These are phyloP conservation scores for Misgurnus mizolepis DNA, from an alignment of 2,113 vertebrate species.

Conservation along the genomic window DNA sequence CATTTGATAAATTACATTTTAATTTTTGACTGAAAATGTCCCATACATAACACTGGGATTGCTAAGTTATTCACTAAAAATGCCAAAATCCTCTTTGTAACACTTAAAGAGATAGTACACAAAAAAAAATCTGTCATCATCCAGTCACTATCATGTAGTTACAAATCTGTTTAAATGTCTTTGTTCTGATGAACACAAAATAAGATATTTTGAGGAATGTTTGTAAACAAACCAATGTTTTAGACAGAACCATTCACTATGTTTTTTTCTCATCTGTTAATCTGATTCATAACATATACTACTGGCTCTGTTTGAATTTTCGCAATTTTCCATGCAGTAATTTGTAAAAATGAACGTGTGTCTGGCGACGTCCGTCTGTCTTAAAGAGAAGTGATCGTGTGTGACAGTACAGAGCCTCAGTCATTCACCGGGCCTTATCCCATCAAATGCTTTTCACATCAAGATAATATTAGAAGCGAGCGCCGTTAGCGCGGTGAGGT, in stretches of 20 bases:
- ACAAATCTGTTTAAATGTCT: too few relatives aligned
- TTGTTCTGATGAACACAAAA: too few relatives aligned
- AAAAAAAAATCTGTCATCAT: too few relatives aligned
- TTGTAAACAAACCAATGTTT: too few relatives aligned
- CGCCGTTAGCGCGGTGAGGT: background rate
- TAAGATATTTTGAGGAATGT: too few relatives aligned
- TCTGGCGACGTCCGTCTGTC: slow-evolving; percentile 43
- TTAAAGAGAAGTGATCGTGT: slow-evolving; percentile 52
- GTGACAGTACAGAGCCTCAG: slow-evolving; percentile 52
- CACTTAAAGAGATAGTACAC: too few relatives aligned
- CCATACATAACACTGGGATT: too few relatives aligned
- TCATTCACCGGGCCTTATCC: slow-evolving; percentile 57
- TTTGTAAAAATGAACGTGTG: slow-evolving; percentile 45
- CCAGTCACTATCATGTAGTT: too few relatives aligned
- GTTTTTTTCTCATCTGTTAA: slow-evolving; percentile 28
- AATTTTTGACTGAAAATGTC: too few relatives aligned
- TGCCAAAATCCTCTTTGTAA: too few relatives aligned
- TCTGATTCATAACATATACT: slow-evolving; percentile 37
- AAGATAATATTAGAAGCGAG: slow-evolving; percentile 47
- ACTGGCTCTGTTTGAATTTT: slow-evolving; percentile 36
- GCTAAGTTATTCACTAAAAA: too few relatives aligned
- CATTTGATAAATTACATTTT: too few relatives aligned
- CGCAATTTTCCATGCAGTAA: slow-evolving; percentile 15
- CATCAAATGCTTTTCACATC: slow-evolving; percentile 61
- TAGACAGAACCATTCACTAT: background rate